Base-by-base conservation (phyloP, 2,797 vertebrate species). In the Geotria australis region DNA sequence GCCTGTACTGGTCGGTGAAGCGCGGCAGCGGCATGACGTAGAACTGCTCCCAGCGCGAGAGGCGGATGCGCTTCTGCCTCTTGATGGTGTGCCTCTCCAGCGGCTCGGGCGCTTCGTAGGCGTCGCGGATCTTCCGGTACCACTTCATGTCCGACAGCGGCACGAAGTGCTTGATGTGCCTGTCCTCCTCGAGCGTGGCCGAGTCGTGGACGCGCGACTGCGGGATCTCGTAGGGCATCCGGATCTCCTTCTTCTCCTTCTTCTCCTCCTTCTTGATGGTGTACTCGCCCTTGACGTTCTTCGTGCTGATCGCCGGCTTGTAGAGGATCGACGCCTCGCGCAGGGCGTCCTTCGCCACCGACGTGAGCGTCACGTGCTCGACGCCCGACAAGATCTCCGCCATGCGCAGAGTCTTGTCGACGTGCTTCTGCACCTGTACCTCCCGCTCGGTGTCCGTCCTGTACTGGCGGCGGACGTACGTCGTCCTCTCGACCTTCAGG, bases 71-170 rank as follows among this genome's bases (percentile, higher is more conserved):
- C 66, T 94, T 96, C 69, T 81, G 81, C 61, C 85, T 77, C 67
- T 89, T 94, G 68, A 91, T 79, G 49, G 70, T 70, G 55, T 82
- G 70, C 65, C 80, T 81, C 3, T 98, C 91, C 61, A 89, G 75
- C 49, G 85, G 85, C 65, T 83, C 91, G 45, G 91, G 91, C 77
- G 99, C 89, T 72, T 98, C 88, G 3, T 80, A 96, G 48, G 94
- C 85, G 67, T 99, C 91, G 57, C 91, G 70, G 13, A 99, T 68
- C 63, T 73, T 91, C 72, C 84, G 95, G 69, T 99, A 99, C 91
- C 91, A 99, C 63, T 91, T 96, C 85, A 99, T 93, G 64, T 99
- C 88, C 58, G 93, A 99, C 63, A 93, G 71, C n/a, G 93, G 93
- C 62, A 80, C 75, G 63, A 79, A 99, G 60, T 85, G 78, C 70